phyloP scores from a whole-genome alignment of 2,797 vertebrate species.

The Sebastes itinus region DNA sequence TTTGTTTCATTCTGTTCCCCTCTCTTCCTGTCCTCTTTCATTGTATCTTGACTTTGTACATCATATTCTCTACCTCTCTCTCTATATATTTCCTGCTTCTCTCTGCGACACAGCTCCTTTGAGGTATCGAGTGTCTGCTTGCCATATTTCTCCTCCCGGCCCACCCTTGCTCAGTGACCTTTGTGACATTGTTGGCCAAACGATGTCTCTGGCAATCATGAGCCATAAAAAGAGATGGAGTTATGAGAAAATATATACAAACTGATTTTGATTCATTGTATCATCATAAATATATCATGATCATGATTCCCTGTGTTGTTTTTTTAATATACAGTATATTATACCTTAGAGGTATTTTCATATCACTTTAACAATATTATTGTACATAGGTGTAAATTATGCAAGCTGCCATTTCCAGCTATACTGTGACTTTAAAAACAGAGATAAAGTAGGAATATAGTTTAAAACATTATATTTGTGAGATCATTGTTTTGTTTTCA shows the following conservation, averaged over 20 bases:
- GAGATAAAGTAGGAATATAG: background rate
- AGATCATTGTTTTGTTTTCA: background rate
- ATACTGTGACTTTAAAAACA: background rate
- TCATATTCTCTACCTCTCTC: background rate
- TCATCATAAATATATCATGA: background rate
- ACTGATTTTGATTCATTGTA: constrained; percentile 46
- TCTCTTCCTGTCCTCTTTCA: constrained; percentile 9
- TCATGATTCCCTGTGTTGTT: background rate
- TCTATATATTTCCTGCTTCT: background rate
- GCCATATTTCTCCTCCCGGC: constrained; percentile 77
- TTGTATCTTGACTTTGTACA: constrained; percentile 11
- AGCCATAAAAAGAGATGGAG: constrained; percentile 73
- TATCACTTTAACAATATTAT: background rate
- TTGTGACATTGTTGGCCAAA: constrained; percentile 90
- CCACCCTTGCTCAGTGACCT: constrained; percentile 81
- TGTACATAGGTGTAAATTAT: background rate
- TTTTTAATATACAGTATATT: background rate
- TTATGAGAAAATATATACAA: constrained; percentile 37
- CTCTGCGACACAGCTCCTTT: constrained; percentile 80
- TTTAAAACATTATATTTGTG: background rate
- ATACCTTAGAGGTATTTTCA: background rate
- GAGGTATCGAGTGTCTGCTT: constrained; percentile 80
- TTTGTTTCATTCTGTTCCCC: constrained; percentile 39
- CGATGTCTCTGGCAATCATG: constrained; percentile 84
- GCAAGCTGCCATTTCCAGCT: background rate